Conservation (phyloP, 2,888 invertebrate genomes). For the Rosalia funebris region DNA sequence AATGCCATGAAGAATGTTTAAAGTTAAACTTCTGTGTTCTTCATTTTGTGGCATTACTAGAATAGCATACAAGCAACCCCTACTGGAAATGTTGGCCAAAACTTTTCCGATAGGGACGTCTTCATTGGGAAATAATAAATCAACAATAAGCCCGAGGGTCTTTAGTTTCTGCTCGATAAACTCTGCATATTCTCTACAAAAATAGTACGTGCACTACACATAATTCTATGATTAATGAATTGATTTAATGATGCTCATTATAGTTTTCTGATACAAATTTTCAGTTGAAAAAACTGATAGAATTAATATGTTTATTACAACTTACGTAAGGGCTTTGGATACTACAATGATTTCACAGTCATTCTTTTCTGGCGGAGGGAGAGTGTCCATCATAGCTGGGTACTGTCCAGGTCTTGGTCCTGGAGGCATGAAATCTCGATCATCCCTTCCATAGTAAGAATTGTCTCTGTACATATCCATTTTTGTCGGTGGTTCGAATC, state of each 20-base stretch:
- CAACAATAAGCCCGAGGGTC: constrained; percentile 81
- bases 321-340: constrained; percentile 83
- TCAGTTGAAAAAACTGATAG: no score
- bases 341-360: constrained; percentile 93
- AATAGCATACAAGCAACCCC: constrained; percentile 91
- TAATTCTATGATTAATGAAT: no score
- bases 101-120: constrained; percentile 83
- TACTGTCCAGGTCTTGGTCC: constrained; percentile 55
- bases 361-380: constrained; percentile 71
- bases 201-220: no score
- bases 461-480: constrained; percentile 36
- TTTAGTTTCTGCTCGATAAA: constrained; percentile 85
- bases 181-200: constrained; percentile 83
- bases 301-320: no score
- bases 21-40: constrained; percentile 84
- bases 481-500: constrained; percentile 43
- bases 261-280: no score
- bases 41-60: constrained; percentile 88
- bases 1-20: constrained; percentile 90
- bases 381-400: constrained; percentile 50
- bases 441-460: constrained; percentile 38
- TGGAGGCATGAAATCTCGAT: constrained; percentile 40
- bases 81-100: constrained; percentile 85
- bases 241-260: no score
- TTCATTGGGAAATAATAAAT: constrained; percentile 90